phyloP scores from a whole-genome alignment of 2,888 invertebrate species.

The Plagodis dolabraria region DNA sequence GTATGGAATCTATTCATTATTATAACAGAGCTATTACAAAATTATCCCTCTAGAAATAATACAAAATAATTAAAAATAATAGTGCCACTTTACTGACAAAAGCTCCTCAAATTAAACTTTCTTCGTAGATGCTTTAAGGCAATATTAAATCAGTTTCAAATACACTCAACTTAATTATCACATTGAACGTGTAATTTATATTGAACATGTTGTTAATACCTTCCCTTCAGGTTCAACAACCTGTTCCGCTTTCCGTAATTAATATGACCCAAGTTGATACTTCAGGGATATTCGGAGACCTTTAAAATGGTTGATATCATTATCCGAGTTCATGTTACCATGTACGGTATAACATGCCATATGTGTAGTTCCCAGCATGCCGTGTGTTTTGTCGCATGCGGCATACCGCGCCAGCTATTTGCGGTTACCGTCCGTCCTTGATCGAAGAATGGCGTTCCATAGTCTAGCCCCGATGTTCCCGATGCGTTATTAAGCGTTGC shows the following conservation, averaged over 20 bases:
- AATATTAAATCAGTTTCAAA: too few relatives aligned
- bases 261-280: background rate
- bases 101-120: too few relatives aligned
- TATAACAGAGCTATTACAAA: too few relatives aligned
- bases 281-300: constrained; percentile 13
- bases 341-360: constrained; percentile 18
- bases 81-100: too few relatives aligned
- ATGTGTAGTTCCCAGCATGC: constrained; percentile 19
- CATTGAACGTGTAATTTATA: too few relatives aligned
- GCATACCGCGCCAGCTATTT: constrained; percentile 28
- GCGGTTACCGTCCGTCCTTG: constrained; percentile 32
- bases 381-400: constrained; percentile 28
- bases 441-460: constrained; percentile 15
- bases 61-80: too few relatives aligned
- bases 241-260: background rate
- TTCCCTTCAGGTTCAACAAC: background rate
- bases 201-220: background rate
- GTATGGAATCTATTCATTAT: too few relatives aligned
- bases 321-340: constrained; percentile 11
- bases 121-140: too few relatives aligned
- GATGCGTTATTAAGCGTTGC: constrained; percentile 1
- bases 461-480: constrained; percentile 4
- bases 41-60: too few relatives aligned
- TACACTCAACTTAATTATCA: too few relatives aligned
- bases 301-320: constrained; percentile 5